phyloP scores from a whole-genome alignment of 2,888 invertebrate species.

The Arge pagana region DNA sequence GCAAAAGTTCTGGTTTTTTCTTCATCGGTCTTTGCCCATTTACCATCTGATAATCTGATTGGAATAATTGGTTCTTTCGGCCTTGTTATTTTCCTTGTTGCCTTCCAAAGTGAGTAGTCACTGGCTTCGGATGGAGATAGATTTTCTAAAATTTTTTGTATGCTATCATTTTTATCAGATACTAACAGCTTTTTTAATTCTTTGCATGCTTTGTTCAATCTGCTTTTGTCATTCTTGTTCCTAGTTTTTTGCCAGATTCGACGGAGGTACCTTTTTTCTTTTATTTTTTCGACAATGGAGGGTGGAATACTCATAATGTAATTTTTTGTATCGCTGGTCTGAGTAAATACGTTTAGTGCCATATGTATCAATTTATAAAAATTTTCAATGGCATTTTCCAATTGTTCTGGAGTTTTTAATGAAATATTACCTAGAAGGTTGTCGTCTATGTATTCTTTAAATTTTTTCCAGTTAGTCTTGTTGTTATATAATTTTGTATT shows the following conservation, averaged over 20 bases:
- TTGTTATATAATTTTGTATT: conserved; percentile 5
- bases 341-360: no score
- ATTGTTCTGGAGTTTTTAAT: conserved; percentile 23
- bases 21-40: conserved; percentile 25
- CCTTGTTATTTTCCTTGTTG: conserved; percentile 25
- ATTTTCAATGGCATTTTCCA: conserved; percentile 23
- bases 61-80: conserved; percentile 20
- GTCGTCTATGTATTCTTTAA: conserved; percentile 14
- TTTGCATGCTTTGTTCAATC: conserved; percentile 17
- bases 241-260: conserved; percentile 13
- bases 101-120: conserved; percentile 29
- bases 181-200: conserved; percentile 14
- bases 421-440: conserved; percentile 10
- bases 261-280: conserved; percentile 12
- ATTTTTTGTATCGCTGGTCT: no score
- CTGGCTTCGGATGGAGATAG: conserved; percentile 20
- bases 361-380: no score
- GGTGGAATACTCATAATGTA: no score
- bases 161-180: conserved; percentile 2
- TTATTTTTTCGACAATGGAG: no score
- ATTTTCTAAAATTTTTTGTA: conserved; percentile 12
- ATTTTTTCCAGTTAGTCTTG: conserved; percentile 15
- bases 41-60: conserved; percentile 15
- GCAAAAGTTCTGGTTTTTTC: conserved; percentile 27
- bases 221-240: conserved; percentile 7